Evolutionary conservation across 2,113 vertebrate genomes (phyloP).

Genomic region (Chloroceryle aenea): DNA sequence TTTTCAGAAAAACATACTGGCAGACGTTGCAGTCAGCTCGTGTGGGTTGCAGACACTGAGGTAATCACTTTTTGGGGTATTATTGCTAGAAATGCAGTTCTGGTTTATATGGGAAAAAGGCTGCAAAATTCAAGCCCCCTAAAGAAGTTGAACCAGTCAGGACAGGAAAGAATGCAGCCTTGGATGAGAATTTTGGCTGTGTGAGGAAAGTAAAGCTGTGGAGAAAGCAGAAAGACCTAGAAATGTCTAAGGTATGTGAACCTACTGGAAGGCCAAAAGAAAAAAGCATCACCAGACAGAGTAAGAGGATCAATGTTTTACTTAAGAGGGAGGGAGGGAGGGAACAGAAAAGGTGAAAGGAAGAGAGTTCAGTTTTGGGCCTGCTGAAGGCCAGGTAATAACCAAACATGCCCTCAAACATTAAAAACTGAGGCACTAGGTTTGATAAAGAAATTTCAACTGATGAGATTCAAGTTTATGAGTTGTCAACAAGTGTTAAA

Average conservation of each 20-base stretch:
- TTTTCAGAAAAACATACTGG: neutral
- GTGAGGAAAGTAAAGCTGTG: neutral
- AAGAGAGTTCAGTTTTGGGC: neutral
- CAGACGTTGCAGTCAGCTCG: neutral
- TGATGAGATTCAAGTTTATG: neutral
- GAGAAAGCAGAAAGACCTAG: neutral
- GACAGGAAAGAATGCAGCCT: neutral
- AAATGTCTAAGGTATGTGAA: neutral
- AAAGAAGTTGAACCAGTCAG: neutral
- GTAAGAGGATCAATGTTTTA: neutral
- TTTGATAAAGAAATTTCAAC: neutral
- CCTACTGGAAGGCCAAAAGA: neutral
- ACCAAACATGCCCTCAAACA: neutral
- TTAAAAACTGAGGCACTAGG: neutral
- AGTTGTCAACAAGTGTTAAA: neutral
- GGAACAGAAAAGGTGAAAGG: too few relatives aligned
- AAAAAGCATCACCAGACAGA: neutral
- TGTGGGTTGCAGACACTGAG: neutral
- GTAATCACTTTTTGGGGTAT: neutral
- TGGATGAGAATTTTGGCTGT: neutral
- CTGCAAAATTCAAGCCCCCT: neutral
- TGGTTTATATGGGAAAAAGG: neutral
- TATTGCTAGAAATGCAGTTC: slow-evolving; percentile 36
- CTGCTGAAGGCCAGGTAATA: neutral
- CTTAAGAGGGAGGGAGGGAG: neutral